phyloP scores from a whole-genome alignment of 2,797 vertebrate genomes.

The Pyrocephalus nanus region DNA sequence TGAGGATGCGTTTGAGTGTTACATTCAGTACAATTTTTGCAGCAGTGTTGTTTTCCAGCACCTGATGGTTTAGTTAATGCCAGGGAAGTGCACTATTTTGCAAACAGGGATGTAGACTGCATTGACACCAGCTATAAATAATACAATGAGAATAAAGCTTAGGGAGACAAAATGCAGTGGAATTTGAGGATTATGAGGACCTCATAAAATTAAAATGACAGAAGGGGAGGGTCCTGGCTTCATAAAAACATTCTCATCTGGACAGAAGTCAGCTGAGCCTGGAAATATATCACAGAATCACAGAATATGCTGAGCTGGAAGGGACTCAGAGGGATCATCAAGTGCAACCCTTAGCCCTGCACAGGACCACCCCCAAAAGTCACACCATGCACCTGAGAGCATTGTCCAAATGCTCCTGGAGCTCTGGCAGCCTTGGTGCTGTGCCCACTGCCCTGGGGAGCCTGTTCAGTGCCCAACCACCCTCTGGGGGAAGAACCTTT shows the following conservation, averaged over 20 bases:
- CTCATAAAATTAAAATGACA: neutral
- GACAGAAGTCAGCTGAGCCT: neutral
- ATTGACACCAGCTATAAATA: neutral
- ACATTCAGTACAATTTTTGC: neutral
- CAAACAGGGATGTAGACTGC: neutral
- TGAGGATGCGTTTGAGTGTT: neutral
- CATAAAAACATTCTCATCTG: neutral
- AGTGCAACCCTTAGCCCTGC: neutral
- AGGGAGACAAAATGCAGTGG: neutral
- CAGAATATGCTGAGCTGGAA: neutral
- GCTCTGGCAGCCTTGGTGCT: neutral
- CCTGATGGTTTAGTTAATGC: neutral
- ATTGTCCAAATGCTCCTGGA: neutral
- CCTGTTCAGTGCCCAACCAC: neutral
- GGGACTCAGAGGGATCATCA: neutral
- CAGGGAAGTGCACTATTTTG: neutral
- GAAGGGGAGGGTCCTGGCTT: neutral
- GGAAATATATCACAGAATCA: neutral
- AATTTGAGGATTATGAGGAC: neutral
- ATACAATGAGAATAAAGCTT: neutral
- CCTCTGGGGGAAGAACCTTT: neutral
- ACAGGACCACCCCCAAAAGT: neutral
- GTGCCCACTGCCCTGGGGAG: neutral
- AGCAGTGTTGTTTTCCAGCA: neutral
- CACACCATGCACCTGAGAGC: neutral